phyloP scores from a whole-genome alignment of 2,113 vertebrate species.

The Gallinago media region DNA sequence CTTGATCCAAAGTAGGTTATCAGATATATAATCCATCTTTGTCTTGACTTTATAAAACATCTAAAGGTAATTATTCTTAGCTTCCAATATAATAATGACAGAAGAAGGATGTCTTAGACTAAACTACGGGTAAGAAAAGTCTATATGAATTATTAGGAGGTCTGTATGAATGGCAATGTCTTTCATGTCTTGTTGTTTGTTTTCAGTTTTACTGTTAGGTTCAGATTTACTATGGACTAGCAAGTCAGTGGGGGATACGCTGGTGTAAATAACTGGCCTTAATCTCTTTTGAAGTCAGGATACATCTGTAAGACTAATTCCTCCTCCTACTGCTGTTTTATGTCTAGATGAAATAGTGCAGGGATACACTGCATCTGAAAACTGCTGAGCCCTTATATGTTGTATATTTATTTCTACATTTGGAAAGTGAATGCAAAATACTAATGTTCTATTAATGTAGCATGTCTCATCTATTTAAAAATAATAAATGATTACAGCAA shows the following conservation, averaged over 20 bases:
- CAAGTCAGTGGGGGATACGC: neutral
- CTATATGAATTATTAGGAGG: neutral
- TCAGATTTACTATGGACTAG: neutral
- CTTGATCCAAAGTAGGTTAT: neutral
- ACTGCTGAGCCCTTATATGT: neutral
- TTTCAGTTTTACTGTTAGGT: neutral
- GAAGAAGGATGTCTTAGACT: neutral
- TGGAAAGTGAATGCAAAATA: neutral
- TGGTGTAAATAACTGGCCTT: slow-evolving; percentile 22
- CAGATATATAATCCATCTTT: neutral
- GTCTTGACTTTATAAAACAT: neutral
- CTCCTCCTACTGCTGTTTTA: neutral
- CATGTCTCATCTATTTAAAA: neutral
- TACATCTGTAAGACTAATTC: neutral
- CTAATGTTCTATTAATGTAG: neutral
- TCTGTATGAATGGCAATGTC: neutral
- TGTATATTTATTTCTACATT: neutral
- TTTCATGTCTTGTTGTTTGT: neutral
- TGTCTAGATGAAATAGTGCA: neutral
- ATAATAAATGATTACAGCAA: neutral
- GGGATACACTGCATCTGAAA: neutral
- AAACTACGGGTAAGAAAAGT: neutral
- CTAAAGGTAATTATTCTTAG: neutral
- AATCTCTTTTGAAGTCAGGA: slow-evolving; percentile 1
- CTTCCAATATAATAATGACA: neutral